Evolutionary conservation across 1,140 invertebrate species (phyloP).

Genomic region (Maniola jurtina): DNA sequence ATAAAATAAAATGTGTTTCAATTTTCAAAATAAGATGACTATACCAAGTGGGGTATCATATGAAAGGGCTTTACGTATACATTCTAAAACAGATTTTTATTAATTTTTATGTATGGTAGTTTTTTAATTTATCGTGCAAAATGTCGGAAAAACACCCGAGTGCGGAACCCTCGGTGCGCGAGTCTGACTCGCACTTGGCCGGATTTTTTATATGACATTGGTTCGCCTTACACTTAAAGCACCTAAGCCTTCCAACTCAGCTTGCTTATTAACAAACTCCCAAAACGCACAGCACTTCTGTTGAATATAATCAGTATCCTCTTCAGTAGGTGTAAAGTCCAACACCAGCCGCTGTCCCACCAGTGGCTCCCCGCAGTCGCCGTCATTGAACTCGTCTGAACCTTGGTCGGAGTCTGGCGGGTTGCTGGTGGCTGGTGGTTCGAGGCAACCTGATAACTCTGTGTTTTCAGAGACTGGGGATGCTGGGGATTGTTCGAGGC

Average conservation of each 20-base stretch:
- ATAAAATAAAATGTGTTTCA: no score
- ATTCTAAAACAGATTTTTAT: no score
- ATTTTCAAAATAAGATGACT: no score
- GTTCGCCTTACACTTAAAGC: neutral
- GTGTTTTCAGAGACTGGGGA: neutral
- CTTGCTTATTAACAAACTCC: slow-evolving; percentile 22
- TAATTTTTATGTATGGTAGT: no score
- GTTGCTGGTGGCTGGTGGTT: neutral
- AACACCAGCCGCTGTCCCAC: slow-evolving; percentile 30
- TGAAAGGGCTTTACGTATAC: no score
- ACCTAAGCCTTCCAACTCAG: slow-evolving; percentile 18
- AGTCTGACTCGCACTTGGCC: no score
- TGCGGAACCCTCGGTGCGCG: no score
- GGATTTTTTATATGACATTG: no score
- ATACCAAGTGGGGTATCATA: no score
- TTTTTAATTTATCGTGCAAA: no score
- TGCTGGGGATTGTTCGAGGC: neutral
- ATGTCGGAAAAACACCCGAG: no score
- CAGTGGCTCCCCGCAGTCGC: slow-evolving; percentile 34
- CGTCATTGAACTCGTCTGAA: slow-evolving; percentile 1
- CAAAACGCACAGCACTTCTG: slow-evolving; percentile 38
- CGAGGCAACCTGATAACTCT: neutral
- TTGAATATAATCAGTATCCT: slow-evolving; percentile 29
- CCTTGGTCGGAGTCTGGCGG: neutral
- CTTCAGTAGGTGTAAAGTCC: slow-evolving; percentile 35